Evolutionary conservation across 2,888 invertebrate genomes (phyloP).

Genomic region (Acronicta alni): DNA sequence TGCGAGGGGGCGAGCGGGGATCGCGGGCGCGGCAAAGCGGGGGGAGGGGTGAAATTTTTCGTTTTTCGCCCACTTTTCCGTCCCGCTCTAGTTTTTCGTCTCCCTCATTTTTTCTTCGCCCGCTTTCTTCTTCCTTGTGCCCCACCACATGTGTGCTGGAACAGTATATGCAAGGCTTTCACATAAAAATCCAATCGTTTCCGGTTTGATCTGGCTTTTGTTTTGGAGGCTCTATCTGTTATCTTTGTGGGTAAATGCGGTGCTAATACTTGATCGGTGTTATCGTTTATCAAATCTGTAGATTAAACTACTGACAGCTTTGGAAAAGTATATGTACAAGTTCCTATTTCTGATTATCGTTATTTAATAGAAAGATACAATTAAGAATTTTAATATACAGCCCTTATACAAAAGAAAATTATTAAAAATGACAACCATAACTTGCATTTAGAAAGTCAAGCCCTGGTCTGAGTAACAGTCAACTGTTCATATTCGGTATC

Average conservation of each 20-base stretch:
- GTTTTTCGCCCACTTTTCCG: constrained; percentile 89
- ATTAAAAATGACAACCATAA: too few species aligned
- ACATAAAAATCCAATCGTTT: constrained; percentile 70
- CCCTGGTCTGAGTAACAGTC: too few species aligned
- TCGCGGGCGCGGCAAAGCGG: constrained; percentile 64
- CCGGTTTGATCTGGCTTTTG: constrained; percentile 70
- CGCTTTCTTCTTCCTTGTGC: constrained; percentile 88
- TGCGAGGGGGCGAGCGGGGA: constrained; percentile 68
- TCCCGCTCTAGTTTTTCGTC: constrained; percentile 89
- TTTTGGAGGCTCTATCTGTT: constrained; percentile 33
- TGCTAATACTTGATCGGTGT: constrained; percentile 37
- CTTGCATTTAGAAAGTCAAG: too few species aligned
- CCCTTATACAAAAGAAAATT: too few species aligned
- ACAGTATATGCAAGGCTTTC: constrained; percentile 63
- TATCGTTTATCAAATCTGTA: constrained; percentile 33
- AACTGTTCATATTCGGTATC: too few species aligned
- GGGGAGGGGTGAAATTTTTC: constrained; percentile 86
- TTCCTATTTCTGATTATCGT: constrained; percentile 8
- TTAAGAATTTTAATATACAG: too few species aligned
- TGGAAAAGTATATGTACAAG: constrained; percentile 19
- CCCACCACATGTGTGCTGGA: constrained; percentile 88
- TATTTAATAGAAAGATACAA: too few species aligned
- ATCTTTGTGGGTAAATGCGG: constrained; percentile 33
- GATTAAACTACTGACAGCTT: constrained; percentile 36
- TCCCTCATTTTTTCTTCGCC: constrained; percentile 89